A percentile compares a stretch with the other conserved stretches of the same genome.
Evolutionary conservation across 1,140 invertebrate species (phyloP).

Genomic region (Bombus sibiricus): DNA sequence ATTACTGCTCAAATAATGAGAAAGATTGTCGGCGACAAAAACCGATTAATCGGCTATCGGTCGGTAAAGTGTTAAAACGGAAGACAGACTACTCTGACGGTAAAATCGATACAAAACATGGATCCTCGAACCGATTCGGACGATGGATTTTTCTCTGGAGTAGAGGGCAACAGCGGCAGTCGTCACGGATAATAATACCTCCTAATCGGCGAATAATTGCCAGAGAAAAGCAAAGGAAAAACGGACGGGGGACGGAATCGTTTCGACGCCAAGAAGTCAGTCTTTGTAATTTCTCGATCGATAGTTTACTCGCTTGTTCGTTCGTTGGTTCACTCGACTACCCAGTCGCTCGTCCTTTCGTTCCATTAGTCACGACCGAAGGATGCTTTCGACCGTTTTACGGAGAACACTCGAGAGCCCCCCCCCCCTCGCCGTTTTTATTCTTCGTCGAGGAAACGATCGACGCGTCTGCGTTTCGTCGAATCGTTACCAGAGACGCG

Average conservation of each 20-base stretch:
- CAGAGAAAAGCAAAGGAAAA: neutral
- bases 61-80: too few species aligned
- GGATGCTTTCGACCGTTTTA: constrained; percentile 58
- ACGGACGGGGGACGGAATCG: neutral
- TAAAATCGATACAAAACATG: neutral
- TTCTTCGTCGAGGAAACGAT: constrained; percentile 38
- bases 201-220: constrained; percentile 22
- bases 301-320: constrained; percentile 41
- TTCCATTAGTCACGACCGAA: constrained; percentile 61
- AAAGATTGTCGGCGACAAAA: too few species aligned
- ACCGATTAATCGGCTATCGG: too few species aligned
- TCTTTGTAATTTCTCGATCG: constrained; percentile 43
- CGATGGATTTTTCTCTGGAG: neutral
- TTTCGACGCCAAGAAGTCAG: neutral
- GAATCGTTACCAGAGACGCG: neutral
- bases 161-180: neutral
- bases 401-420: constrained; percentile 44
- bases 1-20: too few species aligned
- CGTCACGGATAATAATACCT: neutral
- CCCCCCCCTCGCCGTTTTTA: neutral
- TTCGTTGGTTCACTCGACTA: neutral
- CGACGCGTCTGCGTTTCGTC: constrained; percentile 14
- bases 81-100: neutral
- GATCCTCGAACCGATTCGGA: neutral
- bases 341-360: constrained; percentile 51